phyloP scores from a whole-genome alignment of 2,113 vertebrate species.

The Silurus glanis region DNA sequence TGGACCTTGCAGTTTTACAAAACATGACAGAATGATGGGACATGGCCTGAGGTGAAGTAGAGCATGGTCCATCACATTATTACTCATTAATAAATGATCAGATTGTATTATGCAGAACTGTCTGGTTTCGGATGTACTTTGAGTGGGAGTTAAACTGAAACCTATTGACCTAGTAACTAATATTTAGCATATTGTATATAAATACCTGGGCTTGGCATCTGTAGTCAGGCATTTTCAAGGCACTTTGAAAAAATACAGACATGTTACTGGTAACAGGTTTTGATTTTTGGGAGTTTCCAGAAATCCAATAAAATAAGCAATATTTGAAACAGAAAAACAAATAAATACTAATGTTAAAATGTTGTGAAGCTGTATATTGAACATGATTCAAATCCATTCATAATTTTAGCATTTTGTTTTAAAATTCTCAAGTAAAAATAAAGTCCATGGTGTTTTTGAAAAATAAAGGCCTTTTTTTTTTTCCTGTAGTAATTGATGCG shows the following conservation, averaged over 20 bases:
- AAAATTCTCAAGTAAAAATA: not conserved
- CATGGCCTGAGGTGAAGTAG: not conserved
- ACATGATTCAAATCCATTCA: not conserved
- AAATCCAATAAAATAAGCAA: not conserved
- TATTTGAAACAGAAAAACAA: not conserved
- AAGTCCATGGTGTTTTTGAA: not conserved
- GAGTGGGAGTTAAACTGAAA: not conserved
- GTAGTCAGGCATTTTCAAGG: not conserved
- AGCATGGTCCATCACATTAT: not conserved
- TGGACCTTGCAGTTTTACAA: not conserved
- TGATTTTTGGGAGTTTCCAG: not conserved
- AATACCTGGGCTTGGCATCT: not conserved
- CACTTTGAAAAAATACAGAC: not conserved
- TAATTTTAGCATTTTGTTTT: not conserved
- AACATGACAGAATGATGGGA: not conserved
- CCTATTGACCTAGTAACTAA: not conserved
- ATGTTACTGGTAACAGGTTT: not conserved
- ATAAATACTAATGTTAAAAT: not conserved
- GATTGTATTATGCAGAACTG: not conserved
- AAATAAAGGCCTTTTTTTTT: not conserved
- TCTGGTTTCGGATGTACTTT: not conserved
- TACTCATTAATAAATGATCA: not conserved
- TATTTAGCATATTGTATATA: not conserved
- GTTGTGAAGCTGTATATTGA: not conserved
- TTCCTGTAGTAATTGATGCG: not conserved